Percentiles rank a stretch among this genome's conserved stretches.
These are phyloP conservation scores for Sarcophaga subvicina DNA, from an alignment of 2,888 invertebrate genomes.

Conservation along the genomic window DNA sequence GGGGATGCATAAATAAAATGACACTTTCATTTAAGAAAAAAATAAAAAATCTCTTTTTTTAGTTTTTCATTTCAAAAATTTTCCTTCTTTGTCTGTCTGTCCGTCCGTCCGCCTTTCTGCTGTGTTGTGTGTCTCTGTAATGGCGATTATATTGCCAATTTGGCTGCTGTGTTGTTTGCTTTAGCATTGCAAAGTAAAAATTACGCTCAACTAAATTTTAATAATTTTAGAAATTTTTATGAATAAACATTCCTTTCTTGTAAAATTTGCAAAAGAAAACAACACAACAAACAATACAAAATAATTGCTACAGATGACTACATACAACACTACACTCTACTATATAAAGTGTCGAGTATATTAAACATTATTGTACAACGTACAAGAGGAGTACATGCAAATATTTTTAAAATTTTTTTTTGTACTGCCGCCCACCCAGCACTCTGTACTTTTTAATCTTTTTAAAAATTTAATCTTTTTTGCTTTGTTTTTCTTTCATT, in stretches of 20 bases:
- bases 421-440: no score
- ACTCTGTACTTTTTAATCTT: no score
- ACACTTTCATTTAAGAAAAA: slow-evolving; percentile 48
- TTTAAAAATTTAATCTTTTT: background rate
- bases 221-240: slow-evolving; percentile 35
- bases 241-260: slow-evolving; percentile 19
- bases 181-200: background rate
- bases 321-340: background rate
- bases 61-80: background rate
- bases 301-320: background rate
- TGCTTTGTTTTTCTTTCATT: background rate
- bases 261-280: background rate
- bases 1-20: slow-evolving; percentile 52
- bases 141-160: background rate
- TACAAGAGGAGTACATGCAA: no score
- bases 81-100: background rate
- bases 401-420: no score
- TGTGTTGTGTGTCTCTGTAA: background rate
- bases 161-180: no score
- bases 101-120: background rate
- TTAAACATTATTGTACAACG: no score
- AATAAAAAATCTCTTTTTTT: background rate
- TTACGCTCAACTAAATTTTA: slow-evolving; percentile 47
- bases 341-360: background rate
- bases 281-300: background rate